Conservation (phyloP, 30 jellyfish, hydroid and myxozoan species). For the Chironex yamaguchii region DNA sequence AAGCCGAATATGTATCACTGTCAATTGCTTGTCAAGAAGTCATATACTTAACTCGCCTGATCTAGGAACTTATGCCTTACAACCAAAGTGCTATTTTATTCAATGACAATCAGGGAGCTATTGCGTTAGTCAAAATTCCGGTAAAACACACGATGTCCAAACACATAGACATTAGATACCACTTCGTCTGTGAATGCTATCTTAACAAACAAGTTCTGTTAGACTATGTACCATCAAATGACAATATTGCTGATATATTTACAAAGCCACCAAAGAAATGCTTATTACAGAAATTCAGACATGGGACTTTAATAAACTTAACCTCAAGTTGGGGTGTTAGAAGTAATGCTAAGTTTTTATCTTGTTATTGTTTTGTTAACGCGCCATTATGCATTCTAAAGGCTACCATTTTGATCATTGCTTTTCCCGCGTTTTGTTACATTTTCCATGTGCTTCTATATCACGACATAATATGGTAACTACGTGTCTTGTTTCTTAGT, state of each 20-base stretch:
- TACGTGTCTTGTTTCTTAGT: too few species aligned
- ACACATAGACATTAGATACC: slow-evolving; percentile 38
- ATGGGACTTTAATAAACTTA: background rate
- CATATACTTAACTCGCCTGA: background rate
- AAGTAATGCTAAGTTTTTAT: background rate
- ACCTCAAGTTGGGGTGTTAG: slow-evolving; percentile 51
- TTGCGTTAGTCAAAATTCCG: slow-evolving; percentile 21
- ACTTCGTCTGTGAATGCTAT: slow-evolving; percentile 38
- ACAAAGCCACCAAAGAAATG: slow-evolving; percentile 47
- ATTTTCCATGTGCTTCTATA: too few species aligned
- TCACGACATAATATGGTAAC: too few species aligned
- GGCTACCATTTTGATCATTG: too few species aligned
- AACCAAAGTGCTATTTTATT: background rate
- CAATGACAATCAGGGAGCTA: slow-evolving; percentile 42
- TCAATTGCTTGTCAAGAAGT: slow-evolving; percentile 39
- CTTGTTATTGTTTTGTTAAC: too few species aligned
- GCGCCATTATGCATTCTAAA: too few species aligned
- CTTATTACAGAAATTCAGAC: background rate
- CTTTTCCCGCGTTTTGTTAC: too few species aligned
- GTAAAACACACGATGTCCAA: slow-evolving; percentile 23
- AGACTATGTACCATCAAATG: slow-evolving; percentile 42
- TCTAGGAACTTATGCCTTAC: background rate
- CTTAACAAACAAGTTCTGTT: background rate
- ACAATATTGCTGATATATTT: slow-evolving; percentile 28
- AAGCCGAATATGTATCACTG: slow-evolving; percentile 40